Percentiles rank a stretch among this genome's conserved stretches.
These are phyloP conservation scores for Drosophila cognata DNA, from an alignment of 2,888 invertebrate species.

Conservation along the genomic window DNA sequence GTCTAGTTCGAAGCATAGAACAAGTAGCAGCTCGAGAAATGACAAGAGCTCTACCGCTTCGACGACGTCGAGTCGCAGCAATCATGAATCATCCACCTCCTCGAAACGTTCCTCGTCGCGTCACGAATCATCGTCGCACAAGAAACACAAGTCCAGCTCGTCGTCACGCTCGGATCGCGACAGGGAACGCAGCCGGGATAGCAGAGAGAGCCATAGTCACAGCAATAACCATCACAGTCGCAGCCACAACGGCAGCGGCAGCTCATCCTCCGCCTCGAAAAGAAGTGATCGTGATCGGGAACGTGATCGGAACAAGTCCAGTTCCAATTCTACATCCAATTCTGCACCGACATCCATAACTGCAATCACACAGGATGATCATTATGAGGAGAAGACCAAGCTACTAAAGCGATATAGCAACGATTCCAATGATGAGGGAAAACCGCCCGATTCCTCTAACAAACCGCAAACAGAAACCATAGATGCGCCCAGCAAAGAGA, in stretches of 20 bases:
- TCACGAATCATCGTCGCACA: conserved; percentile 53
- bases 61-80: conserved; percentile 59
- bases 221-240: conserved; percentile 58
- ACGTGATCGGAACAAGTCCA: conserved; percentile 56
- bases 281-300: conserved; percentile 56
- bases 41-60: conserved; percentile 55
- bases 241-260: conserved; percentile 54
- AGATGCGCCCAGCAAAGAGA: conserved; percentile 29
- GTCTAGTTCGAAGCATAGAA: conserved; percentile 59
- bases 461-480: conserved; percentile 29
- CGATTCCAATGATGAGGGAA: conserved; percentile 91
- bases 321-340: conserved; percentile 42
- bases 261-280: conserved; percentile 59
- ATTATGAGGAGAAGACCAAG: conserved; percentile 80
- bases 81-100: conserved; percentile 49
- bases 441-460: conserved; percentile 76
- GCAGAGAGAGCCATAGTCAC: conserved; percentile 48
- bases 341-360: conserved; percentile 36
- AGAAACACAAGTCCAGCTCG: conserved; percentile 65
- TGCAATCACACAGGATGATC: conserved; percentile 87
- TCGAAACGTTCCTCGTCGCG: conserved; percentile 64
- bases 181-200: conserved; percentile 34
- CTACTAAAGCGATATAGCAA: conserved; percentile 89
- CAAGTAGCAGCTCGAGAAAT: conserved; percentile 63
- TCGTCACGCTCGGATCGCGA: conserved; percentile 68